Base-by-base conservation (phyloP, 2,888 invertebrate genomes). In the Ceriagrion tenellum region DNA sequence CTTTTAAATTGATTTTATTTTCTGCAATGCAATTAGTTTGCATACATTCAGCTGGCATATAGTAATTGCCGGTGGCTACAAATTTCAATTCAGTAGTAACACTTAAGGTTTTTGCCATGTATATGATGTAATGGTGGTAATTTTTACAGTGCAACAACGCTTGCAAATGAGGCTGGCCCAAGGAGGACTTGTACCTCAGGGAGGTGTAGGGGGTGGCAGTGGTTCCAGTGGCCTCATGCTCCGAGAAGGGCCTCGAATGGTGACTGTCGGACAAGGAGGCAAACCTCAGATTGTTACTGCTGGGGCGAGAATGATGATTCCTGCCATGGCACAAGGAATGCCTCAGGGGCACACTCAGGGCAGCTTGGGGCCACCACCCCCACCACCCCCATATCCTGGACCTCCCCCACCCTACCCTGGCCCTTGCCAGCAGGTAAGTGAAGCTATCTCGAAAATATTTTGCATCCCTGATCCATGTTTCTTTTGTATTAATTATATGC, bases 351-450 rank as follows among this genome's bases (percentile, higher is more conserved):
- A 95, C 74, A 93, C 96, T 95, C 95, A 95, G 95, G 95, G 95
- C 26, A 95, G 69, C 89, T 95, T 95, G 91, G 95, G 95, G 23
- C 95, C 96, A 10, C 96, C 96, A 40, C 96, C 96, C 0, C 97
- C 97, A 0, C 97, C 98, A 20, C 98, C 98, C 59, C 98, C 98
- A 95, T 98, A 98, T 97, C 98, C 98, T 47, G 98, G 98, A 93
- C 98, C 98, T 13, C 98, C 98, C 30, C 98, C 98, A n/a, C 98
- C 98, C 0, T 98, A 98, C 96, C 98, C 98, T 55, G 98, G 98
- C 96, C 98, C 97, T 18, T 95, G 96, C 91, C 96, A 96, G 91
- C 96, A 96, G 96, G 97, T 97, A 97, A 96, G 97, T 97, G 96
- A 95, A 20, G 96, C 96, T 95, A 88, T 90, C 56, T 93, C 35